Conservation (phyloP, 2,797 vertebrate genomes). For the Neomorphus geoffroyi region DNA sequence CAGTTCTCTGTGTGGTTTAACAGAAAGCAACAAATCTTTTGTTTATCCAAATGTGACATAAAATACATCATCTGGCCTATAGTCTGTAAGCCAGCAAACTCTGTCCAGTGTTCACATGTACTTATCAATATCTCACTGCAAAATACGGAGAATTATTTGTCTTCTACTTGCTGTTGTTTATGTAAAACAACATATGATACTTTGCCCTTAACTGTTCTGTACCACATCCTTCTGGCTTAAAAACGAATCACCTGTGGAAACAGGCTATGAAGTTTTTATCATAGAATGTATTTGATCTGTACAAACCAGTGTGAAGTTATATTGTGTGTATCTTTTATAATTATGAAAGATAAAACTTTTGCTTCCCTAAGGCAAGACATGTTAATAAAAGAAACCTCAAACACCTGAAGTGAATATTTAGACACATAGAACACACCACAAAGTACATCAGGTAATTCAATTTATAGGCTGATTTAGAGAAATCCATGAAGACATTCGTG, state of each 20-base stretch:
- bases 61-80: not conserved
- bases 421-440: not conserved
- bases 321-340: not conserved
- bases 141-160: not conserved
- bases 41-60: not conserved
- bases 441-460: not conserved
- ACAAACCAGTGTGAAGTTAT: not conserved
- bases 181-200: not conserved
- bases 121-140: not conserved
- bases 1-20: not conserved
- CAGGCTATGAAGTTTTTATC: not conserved
- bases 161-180: not conserved
- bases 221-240: not conserved
- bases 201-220: not conserved
- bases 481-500: not conserved
- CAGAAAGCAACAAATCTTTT: not conserved
- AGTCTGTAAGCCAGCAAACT: not conserved
- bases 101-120: not conserved
- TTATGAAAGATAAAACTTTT: not conserved
- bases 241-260: not conserved
- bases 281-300: not conserved
- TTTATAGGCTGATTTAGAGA: not conserved
- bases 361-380: not conserved
- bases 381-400: slow-evolving; percentile 12
- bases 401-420: not conserved